These are phyloP conservation scores for Cinclus mexicanus DNA, from an alignment of 2,113 vertebrate species.

Conservation along the genomic window DNA sequence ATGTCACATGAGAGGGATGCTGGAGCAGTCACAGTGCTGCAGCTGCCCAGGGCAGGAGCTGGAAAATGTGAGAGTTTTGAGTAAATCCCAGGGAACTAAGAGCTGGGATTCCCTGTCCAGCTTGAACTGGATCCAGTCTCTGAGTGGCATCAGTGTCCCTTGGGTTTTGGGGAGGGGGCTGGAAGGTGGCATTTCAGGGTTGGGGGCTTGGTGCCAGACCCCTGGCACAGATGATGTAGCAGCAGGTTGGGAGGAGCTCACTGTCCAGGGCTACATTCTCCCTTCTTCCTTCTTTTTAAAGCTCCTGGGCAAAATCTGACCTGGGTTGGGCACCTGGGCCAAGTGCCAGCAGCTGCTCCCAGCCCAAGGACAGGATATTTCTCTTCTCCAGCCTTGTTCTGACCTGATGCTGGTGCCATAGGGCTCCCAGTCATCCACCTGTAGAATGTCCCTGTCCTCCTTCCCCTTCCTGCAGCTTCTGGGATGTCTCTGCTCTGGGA, in stretches of 20 bases:
- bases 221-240: background rate
- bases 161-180: background rate
- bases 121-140: background rate
- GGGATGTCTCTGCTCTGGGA: background rate
- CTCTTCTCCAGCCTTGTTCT: background rate
- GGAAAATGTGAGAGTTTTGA: background rate
- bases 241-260: background rate
- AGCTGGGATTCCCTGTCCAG: background rate
- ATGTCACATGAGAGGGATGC: background rate
- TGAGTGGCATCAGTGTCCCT: accelerated
- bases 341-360: background rate
- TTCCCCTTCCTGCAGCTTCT: background rate
- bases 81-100: background rate
- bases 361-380: background rate
- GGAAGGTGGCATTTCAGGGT: background rate
- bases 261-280: accelerated
- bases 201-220: background rate
- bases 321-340: background rate
- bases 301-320: background rate
- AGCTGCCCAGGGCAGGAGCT: background rate
- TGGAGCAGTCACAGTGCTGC: background rate
- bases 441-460: background rate
- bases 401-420: accelerated
- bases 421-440: background rate
- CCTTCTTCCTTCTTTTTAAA: background rate